Evolutionary conservation across 2,888 invertebrate genomes (phyloP), one percentile per base, ranked within the genome.

Genomic region (Coenonympha arcania): DNA sequence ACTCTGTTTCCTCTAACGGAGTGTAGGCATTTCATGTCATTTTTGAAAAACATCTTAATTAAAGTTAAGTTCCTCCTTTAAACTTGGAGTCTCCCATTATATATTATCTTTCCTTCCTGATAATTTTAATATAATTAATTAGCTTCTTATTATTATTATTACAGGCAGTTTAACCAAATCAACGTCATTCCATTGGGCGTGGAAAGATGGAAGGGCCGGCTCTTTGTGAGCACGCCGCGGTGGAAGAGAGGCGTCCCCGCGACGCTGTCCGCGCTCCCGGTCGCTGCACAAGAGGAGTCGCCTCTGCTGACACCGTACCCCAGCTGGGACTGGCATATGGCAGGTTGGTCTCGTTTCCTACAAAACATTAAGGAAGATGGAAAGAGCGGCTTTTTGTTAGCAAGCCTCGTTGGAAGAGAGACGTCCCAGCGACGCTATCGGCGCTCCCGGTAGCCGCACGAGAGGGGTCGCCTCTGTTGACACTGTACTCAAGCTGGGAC

Each of bases 231-330:
- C 31, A 88, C 93, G 11, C 95, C 95, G 0, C 88, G 91, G 45
- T 93, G 93, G 93, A 91, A 91, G 64, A 82, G 84, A 40, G 94
- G 94, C 0, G 90, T 93, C 0, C 93, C 94, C 0, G 92, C 90
- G 1, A 92, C 93, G 0, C 71, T 94, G 37, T 90, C 92, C 0
- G 88, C 88, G 6, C 65, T 94, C 4, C 89, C 91, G 0, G 87
- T 88, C 53, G 76, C 82, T 1, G 84, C 90, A 0, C 72, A 75
- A 28, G 86, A 76, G 8, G 73, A 76, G 26, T 88, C 88, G 30
- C 93, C 94, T 0, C 82, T 85, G 16, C 75, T 95, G 24, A 79
- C 71, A 15, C 94, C 94, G 0, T 95, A 92, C 73, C 94, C 94
- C 0, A 89, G 79, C 63, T 94, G 94, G 94, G 83, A 88, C 2